A percentile compares a stretch with the other conserved stretches of the same genome.
phyloP scores from a whole-genome alignment of 2,797 vertebrate genomes.

The Mormyrus hasselquistii region DNA sequence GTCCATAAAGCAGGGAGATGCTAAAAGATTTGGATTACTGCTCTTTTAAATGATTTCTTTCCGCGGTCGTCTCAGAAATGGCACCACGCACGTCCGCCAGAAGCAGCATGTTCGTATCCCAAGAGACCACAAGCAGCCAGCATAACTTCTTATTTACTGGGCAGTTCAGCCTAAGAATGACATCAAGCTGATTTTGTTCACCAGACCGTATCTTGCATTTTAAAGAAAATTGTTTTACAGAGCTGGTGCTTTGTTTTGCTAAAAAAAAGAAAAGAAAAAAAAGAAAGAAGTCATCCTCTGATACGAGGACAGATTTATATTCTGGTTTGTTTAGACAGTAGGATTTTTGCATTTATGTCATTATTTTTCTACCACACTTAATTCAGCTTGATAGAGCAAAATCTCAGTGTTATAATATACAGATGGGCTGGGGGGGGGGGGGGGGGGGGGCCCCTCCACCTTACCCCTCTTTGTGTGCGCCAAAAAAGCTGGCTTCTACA shows the following conservation, averaged over 20 bases:
- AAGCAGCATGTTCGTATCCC: neutral
- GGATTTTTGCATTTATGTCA: neutral
- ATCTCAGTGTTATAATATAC: neutral
- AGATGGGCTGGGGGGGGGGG: neutral
- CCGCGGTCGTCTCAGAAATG: neutral
- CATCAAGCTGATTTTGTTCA: neutral
- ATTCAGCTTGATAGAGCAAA: neutral
- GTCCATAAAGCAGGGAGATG: neutral
- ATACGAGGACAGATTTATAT: neutral
- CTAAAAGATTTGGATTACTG: neutral
- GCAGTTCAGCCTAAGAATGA: neutral
- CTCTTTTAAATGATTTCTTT: neutral
- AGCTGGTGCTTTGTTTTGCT: neutral
- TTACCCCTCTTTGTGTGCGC: no score
- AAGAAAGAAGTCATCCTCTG: neutral
- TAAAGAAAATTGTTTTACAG: neutral
- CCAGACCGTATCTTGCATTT: neutral
- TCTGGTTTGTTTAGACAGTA: neutral
- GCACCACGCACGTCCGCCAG: neutral
- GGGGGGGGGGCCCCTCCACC: no score
- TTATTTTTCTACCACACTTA: neutral
- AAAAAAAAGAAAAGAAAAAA: neutral
- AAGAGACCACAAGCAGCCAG: neutral
- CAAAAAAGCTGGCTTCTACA: no score
- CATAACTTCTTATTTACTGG: neutral